These are phyloP conservation scores for Leptinotarsa undecemlineata DNA, from an alignment of 1,140 invertebrate genomes.

Conservation along the genomic window DNA sequence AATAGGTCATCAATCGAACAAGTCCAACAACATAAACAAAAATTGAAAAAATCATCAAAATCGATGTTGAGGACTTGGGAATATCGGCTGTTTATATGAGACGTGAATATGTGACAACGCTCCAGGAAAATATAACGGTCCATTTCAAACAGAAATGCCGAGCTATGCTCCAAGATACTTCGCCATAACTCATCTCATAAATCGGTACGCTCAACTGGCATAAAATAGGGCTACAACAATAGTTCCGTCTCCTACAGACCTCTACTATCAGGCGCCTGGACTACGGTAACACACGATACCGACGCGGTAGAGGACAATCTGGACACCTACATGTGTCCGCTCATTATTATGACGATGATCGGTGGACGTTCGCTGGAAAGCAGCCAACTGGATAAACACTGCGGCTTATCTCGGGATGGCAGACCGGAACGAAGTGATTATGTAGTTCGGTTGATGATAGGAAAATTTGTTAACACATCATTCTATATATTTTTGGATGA, in stretches of 20 bases:
- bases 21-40: no score
- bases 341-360: conserved; percentile 6
- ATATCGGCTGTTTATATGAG: no score
- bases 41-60: no score
- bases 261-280: background rate
- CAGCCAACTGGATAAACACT: conserved; percentile 2
- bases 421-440: background rate
- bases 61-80: no score
- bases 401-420: background rate
- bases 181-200: no score
- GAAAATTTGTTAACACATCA: background rate
- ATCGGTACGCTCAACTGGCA: background rate
- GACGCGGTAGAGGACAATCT: background rate
- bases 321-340: conserved; percentile 4
- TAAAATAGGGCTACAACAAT: background rate
- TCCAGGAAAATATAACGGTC: no score
- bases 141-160: no score
- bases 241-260: background rate
- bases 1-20: no score
- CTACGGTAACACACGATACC: background rate
- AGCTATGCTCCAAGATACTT: no score
- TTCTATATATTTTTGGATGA: no score
- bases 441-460: background rate
- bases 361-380: background rate
- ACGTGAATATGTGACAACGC: no score